Base-by-base conservation (phyloP, 2,888 invertebrate species). In the Chaetoderma sp. region DNA sequence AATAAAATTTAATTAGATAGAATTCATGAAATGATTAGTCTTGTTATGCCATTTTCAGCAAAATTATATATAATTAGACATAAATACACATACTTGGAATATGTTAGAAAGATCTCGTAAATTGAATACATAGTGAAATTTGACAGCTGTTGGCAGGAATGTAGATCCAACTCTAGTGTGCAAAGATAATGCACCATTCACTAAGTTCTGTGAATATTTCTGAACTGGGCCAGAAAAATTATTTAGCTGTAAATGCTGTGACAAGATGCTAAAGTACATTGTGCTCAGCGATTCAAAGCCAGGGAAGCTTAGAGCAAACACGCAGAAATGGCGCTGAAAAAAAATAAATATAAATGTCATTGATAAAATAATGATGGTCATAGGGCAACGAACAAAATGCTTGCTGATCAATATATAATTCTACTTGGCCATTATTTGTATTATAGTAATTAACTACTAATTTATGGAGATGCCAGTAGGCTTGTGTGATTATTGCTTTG, bases 61-160 rank as follows among this genome's bases (percentile, higher is more conserved):
- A n/a, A n/a, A n/a, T n/a, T n/a, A n/a, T n/a, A n/a, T n/a, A n/a
- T n/a, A n/a, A n/a, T n/a, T n/a, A n/a, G n/a, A n/a, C n/a, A n/a
- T n/a, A n/a, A n/a, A n/a, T n/a, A n/a, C n/a, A n/a, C 64, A 78
- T 88, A 93, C 94, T 91, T 95, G 95, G 85, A 97, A 98, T 60
- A 97, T 92, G 85, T 97, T 97, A 2, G 96, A 96, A 62, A 98
- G 90, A 86, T 98, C 98, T 64, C 98, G 89, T 65, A 98, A 89
- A 88, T 98, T 98, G 87, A 98, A 98, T 78, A 97, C 92, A 82
- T 98, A 98, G 86, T 98, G 98, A 79, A 96, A 98, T 87, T 98
- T 98, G 59, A 95, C 92, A 1, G 97, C 97, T 1, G 97, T 98
- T 0, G 98, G 98, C 66, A 97, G 88, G 86, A 97, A 98, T 27